These are phyloP conservation scores for Diachrysia chrysitis DNA, from an alignment of 2,888 invertebrate genomes.

Conservation along the genomic window DNA sequence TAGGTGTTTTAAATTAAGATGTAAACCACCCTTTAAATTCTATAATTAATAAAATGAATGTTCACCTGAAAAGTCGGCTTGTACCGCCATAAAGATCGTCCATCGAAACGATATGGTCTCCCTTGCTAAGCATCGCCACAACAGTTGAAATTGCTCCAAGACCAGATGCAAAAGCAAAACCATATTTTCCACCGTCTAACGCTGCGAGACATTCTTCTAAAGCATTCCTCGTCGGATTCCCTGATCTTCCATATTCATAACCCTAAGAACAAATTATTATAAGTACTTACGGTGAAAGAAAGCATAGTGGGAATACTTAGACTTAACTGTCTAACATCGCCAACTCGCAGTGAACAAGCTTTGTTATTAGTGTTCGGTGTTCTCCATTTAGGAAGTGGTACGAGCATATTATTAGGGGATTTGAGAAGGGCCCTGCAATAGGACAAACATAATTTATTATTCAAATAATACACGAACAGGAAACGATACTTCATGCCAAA, in stretches of 20 bases:
- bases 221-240: slow-evolving; percentile 97
- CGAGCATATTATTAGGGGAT: no score
- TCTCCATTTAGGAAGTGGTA: not conserved
- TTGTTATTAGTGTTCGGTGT: not conserved
- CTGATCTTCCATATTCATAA: slow-evolving; percentile 94
- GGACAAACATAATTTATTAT: not conserved
- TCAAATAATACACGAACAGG: no score
- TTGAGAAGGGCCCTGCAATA: not conserved
- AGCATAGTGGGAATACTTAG: not conserved
- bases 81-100: slow-evolving; percentile 99
- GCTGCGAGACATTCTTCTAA: slow-evolving; percentile 96
- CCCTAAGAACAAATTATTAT: not conserved
- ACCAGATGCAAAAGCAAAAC: slow-evolving; percentile 96
- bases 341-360: not conserved
- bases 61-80: slow-evolving; percentile 91
- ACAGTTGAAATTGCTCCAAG: slow-evolving; percentile 95
- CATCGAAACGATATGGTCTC: slow-evolving; percentile 97
- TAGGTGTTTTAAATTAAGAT: not conserved
- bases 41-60: not conserved
- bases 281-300: not conserved
- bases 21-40: not conserved
- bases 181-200: slow-evolving; percentile 96
- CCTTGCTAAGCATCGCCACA: slow-evolving; percentile 92
- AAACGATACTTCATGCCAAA: no score
- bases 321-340: not conserved